Evolutionary conservation across 2,797 vertebrate genomes (phyloP), one percentile per base, ranked within the genome.

Genomic region (Pipistrellus nathusii): DNA sequence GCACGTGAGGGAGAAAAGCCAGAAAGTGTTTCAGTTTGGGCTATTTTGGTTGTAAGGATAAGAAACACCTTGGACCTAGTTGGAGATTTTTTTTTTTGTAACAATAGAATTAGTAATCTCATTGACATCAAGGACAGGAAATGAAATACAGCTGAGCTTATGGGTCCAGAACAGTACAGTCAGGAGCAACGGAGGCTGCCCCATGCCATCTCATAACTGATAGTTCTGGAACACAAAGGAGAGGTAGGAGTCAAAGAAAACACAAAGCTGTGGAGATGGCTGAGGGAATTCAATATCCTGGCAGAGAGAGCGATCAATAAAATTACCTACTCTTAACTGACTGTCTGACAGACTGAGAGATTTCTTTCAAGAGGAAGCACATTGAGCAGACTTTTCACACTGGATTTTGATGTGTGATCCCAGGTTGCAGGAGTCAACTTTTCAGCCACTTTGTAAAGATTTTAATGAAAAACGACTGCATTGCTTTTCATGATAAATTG

Each of bases 271-370:
- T 90, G 92, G 92, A 96, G 93, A 93, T 95, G 93, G 94, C 53
- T 88, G 78, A 97, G 85, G 69, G 94, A 93, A 94, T 97, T 87
- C 96, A 97, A 96, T 96, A 97, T 97, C 97, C 97, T 96, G 96
- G 90, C 75, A 84, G 94, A 94, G 90, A 93, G 94, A 93, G 73
- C 88, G 69, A 91, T 96, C 96, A 85, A 85, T 94, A 95, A 93
- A 95, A 97, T 95, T 83, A 95, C 87, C 90, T 80, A 8, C 90
- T 95, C 85, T 82, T 88, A 62, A 92, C 96, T 83, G 91, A 92
- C 94, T 84, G 75, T 23, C 92, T 92, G 95, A 84, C 88, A 81
- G 90, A 59, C 93, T 72, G 90, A 85, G 78, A 82, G 78, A 88
- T 92, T 92, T 84, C 92, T 95, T 90, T 90, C 87, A 81, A 90